Conservation (phyloP, 2,888 invertebrate species). For the Altica lythri region DNA sequence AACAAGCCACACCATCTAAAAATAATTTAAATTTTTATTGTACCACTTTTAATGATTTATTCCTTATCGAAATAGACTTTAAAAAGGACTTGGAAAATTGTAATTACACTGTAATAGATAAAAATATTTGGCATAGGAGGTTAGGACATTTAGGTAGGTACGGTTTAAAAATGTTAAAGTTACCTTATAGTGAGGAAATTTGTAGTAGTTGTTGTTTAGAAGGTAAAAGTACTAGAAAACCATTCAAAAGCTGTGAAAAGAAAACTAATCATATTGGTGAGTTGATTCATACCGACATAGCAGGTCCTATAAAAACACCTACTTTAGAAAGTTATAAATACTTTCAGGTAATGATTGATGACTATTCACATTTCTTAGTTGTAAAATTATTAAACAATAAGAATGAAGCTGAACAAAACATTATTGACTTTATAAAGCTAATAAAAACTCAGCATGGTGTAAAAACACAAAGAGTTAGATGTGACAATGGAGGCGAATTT, state of each 20-base stretch:
- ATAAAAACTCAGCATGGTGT: conserved; percentile 30
- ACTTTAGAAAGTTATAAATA: conserved; percentile 31
- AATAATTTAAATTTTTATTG: too few species aligned
- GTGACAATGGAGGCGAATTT: conserved; percentile 35
- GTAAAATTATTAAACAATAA: conserved; percentile 29
- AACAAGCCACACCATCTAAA: too few species aligned
- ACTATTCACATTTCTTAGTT: conserved; percentile 33
- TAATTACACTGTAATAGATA: too few species aligned
- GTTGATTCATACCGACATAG: conserved; percentile 34
- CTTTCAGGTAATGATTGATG: conserved; percentile 36
- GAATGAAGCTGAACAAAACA: conserved; percentile 28
- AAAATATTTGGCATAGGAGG: too few species aligned
- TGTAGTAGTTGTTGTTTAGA: too few species aligned
- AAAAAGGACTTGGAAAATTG: too few species aligned
- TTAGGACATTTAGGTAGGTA: too few species aligned
- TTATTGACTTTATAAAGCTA: conserved; percentile 29
- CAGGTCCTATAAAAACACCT: conserved; percentile 29
- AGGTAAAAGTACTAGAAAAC: conserved; percentile 36
- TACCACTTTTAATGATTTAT: too few species aligned
- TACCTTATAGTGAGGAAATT: too few species aligned
- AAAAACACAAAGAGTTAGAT: conserved; percentile 29
- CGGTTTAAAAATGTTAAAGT: too few species aligned
- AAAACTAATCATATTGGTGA: conserved; percentile 32
- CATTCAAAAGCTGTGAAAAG: conserved; percentile 28
- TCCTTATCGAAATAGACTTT: too few species aligned